Evolutionary conservation across 2,797 vertebrate species (phyloP), one percentile per base, ranked within the genome.

Genomic region (Gambelia wislizenii): DNA sequence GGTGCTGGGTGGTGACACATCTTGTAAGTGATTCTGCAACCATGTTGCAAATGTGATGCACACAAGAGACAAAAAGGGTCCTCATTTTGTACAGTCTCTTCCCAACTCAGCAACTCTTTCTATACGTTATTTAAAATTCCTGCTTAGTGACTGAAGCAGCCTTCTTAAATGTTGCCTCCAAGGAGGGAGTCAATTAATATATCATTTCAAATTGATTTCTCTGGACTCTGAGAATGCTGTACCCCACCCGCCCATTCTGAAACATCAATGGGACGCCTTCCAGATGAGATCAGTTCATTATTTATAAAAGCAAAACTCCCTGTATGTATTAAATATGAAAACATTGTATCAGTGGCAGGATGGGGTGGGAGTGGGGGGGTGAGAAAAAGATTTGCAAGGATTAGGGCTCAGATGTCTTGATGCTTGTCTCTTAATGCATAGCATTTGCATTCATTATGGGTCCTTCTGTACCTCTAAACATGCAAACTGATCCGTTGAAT

Each of bases 381-480:
- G 8, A 25, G 30, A 80, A 72, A 91, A 90, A 91, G 92, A 94
- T 95, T 95, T 85, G 86, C 67, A 83, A 94, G 93, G 94, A 95
- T 94, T 94, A 95, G 86, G 75, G 72, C 92, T 94, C 92, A 93
- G 94, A 94, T 92, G 95, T 94, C 94, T 93, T 91, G 94, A 95
- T 94, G 91, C 92, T 93, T 93, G 93, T 95, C 94, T 95, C 64
- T 0, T 61, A 92, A 93, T 2, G 47, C 91, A 75, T 91, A n/a
- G 0, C 89, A 95, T 95, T 95, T 96, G 95, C 95, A 95, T 95
- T 95, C 93, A 93, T 95, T 94, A 89, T 74, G 0, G 89, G 89
- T 86, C 88, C 93, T 90, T 93, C 95, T 95, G 94, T 95, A 95
- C 95, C 93, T 95, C 93, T 94, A 95, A 95, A 96, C 95, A 95